Evolutionary conservation across 2,797 vertebrate genomes (phyloP).

Genomic region (Pseudotriccus pelzelni): DNA sequence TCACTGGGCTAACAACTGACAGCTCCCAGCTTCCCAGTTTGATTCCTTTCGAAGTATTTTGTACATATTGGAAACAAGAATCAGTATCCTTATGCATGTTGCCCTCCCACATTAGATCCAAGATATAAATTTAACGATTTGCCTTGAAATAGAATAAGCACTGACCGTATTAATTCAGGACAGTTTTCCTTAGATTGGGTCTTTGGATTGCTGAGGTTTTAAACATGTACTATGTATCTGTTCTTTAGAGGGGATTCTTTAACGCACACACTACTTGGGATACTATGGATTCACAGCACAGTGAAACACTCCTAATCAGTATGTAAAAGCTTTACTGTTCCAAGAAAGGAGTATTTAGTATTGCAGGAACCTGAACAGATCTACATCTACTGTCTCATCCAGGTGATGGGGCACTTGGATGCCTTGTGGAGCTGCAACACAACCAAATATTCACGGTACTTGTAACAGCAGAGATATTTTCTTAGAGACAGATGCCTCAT

Average conservation of each 20-base stretch:
- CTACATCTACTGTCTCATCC: background rate
- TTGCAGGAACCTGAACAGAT: background rate
- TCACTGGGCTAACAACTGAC: background rate
- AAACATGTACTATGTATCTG: background rate
- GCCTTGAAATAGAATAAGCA: background rate
- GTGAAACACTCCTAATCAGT: background rate
- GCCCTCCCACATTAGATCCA: background rate
- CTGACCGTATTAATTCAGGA: background rate
- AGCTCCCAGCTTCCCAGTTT: background rate
- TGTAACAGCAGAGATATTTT: background rate
- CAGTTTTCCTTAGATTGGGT: background rate
- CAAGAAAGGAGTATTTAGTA: background rate
- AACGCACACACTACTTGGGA: accelerated
- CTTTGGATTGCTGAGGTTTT: background rate
- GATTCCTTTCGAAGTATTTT: background rate
- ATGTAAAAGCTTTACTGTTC: background rate
- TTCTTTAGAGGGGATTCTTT: background rate
- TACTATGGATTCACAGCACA: background rate
- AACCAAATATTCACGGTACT: background rate
- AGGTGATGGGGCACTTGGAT: background rate
- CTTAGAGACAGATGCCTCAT: background rate
- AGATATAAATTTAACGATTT: background rate
- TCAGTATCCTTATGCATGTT: background rate
- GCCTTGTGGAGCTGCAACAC: background rate
- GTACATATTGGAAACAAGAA: background rate